phyloP scores from a whole-genome alignment of 2,888 invertebrate species.

The Himalopsyche kuldschensis region DNA sequence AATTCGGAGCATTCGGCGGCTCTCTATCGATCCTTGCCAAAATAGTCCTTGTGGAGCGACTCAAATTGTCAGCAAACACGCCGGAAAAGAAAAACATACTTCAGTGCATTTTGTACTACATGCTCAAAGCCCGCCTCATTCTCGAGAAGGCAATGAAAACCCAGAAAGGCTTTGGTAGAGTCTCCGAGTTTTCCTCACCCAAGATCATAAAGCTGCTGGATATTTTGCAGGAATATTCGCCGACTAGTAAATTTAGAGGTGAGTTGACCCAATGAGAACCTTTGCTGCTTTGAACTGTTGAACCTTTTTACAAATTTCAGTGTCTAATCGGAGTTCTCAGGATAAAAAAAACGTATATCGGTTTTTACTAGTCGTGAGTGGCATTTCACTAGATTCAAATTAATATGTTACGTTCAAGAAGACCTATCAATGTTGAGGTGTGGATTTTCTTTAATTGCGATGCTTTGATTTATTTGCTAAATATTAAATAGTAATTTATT shows the following conservation, averaged over 20 bases:
- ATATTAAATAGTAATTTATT: too few relatives aligned
- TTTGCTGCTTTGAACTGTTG: too few relatives aligned
- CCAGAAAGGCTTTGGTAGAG: constrained; percentile 50
- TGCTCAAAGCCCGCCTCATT: constrained; percentile 54
- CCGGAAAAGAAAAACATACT: neutral
- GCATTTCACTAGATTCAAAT: too few relatives aligned
- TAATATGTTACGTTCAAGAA: too few relatives aligned
- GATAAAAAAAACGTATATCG: too few relatives aligned
- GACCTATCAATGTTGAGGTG: too few relatives aligned
- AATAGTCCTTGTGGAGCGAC: constrained; percentile 64
- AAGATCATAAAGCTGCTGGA: constrained; percentile 66
- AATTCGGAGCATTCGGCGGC: constrained; percentile 64
- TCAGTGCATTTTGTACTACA: constrained; percentile 46
- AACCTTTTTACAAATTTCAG: too few relatives aligned
- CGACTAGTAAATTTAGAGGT: constrained; percentile 37
- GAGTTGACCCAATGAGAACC: neutral
- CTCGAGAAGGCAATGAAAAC: constrained; percentile 57
- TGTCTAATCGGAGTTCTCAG: too few relatives aligned
- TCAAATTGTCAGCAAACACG: constrained; percentile 52
- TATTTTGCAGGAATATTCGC: constrained; percentile 62
- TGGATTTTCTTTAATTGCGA: too few relatives aligned
- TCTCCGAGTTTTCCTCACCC: constrained; percentile 63
- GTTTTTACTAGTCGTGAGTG: too few relatives aligned
- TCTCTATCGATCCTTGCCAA: constrained; percentile 61
- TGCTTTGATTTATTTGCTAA: too few relatives aligned